Percentiles rank a stretch among this genome's conserved stretches.
phyloP scores from a whole-genome alignment of 2,113 vertebrate species.

The Sceloporus tristichus region DNA sequence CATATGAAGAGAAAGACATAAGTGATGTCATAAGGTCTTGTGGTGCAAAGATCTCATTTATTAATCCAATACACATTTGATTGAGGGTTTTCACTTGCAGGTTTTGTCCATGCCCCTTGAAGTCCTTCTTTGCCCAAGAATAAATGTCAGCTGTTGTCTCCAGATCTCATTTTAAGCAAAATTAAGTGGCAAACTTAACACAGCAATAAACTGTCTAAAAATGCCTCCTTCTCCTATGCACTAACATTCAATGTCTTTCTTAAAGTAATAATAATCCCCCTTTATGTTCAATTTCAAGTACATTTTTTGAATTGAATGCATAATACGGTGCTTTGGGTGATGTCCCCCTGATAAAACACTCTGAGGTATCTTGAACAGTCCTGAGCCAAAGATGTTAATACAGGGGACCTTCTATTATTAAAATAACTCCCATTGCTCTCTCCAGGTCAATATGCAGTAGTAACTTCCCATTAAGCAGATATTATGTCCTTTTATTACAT shows the following conservation, averaged over 20 bases:
- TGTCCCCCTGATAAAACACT: conserved; percentile 72
- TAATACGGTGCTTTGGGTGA: conserved; percentile 74
- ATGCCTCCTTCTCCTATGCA: conserved; percentile 70
- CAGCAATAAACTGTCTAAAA: conserved; percentile 72
- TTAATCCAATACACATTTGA: not conserved
- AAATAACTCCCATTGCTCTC: conserved; percentile 81
- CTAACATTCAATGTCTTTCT: conserved; percentile 67
- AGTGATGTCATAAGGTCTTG: not conserved
- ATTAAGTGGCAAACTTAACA: not conserved
- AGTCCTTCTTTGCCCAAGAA: not conserved
- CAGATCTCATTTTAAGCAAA: not conserved
- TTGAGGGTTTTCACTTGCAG: not conserved
- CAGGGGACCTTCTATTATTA: conserved; percentile 74
- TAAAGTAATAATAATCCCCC: conserved; percentile 63
- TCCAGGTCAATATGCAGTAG: conserved; percentile 81
- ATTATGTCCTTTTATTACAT: conserved; percentile 84
- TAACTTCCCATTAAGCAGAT: conserved; percentile 81
- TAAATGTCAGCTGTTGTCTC: not conserved
- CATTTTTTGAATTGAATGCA: conserved; percentile 65
- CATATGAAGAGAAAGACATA: not conserved
- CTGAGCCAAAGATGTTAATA: conserved; percentile 78
- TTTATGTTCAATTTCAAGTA: conserved; percentile 77
- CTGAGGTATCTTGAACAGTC: conserved; percentile 73
- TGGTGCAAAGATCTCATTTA: not conserved
- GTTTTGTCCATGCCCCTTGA: no score